phyloP scores from a whole-genome alignment of 2,888 invertebrate genomes.

The Ornithoptera alexandrae region DNA sequence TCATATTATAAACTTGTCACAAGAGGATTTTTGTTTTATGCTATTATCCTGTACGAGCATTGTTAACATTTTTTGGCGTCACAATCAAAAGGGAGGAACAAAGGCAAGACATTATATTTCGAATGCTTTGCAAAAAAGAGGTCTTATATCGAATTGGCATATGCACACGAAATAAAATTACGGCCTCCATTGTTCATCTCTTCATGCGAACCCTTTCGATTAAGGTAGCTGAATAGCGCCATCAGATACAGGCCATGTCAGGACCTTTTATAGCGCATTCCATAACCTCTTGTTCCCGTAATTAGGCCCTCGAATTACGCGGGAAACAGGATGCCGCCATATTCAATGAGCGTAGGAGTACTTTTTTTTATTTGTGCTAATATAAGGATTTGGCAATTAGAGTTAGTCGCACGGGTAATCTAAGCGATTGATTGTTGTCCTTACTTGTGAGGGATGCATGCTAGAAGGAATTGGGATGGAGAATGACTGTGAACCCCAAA shows the following conservation, averaged over 20 bases:
- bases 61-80: too few relatives aligned
- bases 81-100: too few relatives aligned
- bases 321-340: slow-evolving; percentile 61
- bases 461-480: too few relatives aligned
- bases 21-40: too few relatives aligned
- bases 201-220: slow-evolving; percentile 65
- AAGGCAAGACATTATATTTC: too few relatives aligned
- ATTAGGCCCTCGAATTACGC: slow-evolving; percentile 62
- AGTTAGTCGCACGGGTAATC: too few relatives aligned
- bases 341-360: slow-evolving; percentile 25
- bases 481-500: too few relatives aligned
- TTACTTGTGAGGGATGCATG: too few relatives aligned
- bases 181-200: slow-evolving; percentile 47
- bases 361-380: slow-evolving; percentile 9
- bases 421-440: too few relatives aligned
- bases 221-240: slow-evolving; percentile 62
- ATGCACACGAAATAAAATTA: slow-evolving; percentile 56
- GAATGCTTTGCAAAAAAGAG: neutral
- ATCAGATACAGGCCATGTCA: slow-evolving; percentile 58
- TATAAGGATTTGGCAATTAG: slow-evolving; percentile 7
- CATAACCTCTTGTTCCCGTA: slow-evolving; percentile 56
- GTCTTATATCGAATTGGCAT: slow-evolving; percentile 43
- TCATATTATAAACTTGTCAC: too few relatives aligned
- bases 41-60: too few relatives aligned
- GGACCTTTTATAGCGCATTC: slow-evolving; percentile 56